Conservation (phyloP, 2,888 invertebrate genomes). For the Rhingia rostrata region DNA sequence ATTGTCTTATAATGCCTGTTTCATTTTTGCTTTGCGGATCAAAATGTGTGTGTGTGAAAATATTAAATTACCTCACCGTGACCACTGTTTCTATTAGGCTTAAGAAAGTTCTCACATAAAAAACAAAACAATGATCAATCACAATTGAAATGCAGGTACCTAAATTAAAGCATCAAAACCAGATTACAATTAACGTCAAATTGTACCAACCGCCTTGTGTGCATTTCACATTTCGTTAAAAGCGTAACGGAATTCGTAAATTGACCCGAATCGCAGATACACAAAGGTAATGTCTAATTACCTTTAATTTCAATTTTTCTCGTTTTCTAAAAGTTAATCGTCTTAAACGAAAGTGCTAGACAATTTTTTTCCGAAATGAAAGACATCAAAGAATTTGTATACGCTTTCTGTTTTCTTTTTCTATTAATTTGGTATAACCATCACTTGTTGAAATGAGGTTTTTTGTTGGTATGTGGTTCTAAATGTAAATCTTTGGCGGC, state of each 20-base stretch:
- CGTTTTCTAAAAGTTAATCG: slow-evolving; percentile 53
- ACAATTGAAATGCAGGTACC: slow-evolving; percentile 3
- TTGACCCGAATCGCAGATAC: slow-evolving; percentile 47
- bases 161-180: slow-evolving; percentile 36
- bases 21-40: too few relatives aligned
- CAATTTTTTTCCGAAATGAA: slow-evolving; percentile 18
- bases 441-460: slow-evolving; percentile 40
- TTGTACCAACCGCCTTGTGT: background rate
- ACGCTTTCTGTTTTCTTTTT: slow-evolving; percentile 57
- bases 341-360: slow-evolving; percentile 61
- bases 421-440: slow-evolving; percentile 1
- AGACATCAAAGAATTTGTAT: slow-evolving; percentile 39
- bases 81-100: slow-evolving; percentile 4
- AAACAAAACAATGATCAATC: background rate
- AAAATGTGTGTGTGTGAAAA: background rate
- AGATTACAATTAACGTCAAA: slow-evolving; percentile 24
- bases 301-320: slow-evolving; percentile 47
- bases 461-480: background rate
- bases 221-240: slow-evolving; percentile 1
- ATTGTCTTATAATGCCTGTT: background rate
- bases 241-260: slow-evolving; percentile 39
- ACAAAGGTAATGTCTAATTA: slow-evolving; percentile 45
- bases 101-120: slow-evolving; percentile 44
- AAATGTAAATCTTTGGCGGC: too few relatives aligned
- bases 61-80: slow-evolving; percentile 19